Evolutionary conservation across 2,797 vertebrate genomes (phyloP), one percentile per base, ranked within the genome.

Genomic region (Syngnathus acus): DNA sequence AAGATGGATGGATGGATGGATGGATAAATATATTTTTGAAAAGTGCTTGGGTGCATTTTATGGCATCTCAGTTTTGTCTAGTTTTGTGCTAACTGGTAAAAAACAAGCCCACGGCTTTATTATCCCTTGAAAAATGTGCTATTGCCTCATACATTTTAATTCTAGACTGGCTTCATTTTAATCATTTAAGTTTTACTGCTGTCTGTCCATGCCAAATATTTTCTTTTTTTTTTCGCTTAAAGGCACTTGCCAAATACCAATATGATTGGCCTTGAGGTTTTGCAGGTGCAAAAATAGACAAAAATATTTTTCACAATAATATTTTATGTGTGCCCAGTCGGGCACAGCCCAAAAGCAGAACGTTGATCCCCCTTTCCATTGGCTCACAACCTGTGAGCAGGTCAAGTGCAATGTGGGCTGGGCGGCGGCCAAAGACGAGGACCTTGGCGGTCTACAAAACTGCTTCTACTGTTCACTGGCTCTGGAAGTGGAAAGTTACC

Each of bases 271-370:
- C 26, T 16, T 32, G 54, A 57, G 10, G 23, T 37, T 57, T 57
- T 57, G 54, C 54, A 57, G 54, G 54, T 57, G 23, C 11, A 37
- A 5, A 57, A 26, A 57, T 55, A 26, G 1, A 55, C 11, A 32
- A 4, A 19, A 6, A 1, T 57, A 5, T 57, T 37, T 57, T 32
- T 57, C 11, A 32, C 0, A 48, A 13, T n/a, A 64, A 73, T 65
- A 53, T 71, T 77, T 72, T 51, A 51, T 2, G n/a, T 21, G n/a
- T 7, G 40, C 40, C 40, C 10, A 10, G 40, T 10, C 40, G 3
- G 40, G 10, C 9, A 42, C 40, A 42, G 40, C 40, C 10, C 40
- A 10, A 42, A 42, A 42, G 40, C 2, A 10, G 9, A 9, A 42
- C 40, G 10, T 42, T 8, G 40, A 9, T 10, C 10, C 40, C 40